Percentiles rank a stretch among this genome's conserved stretches.
These are phyloP conservation scores for Hydraecia micacea DNA, from an alignment of 2,888 invertebrate genomes.

Conservation along the genomic window DNA sequence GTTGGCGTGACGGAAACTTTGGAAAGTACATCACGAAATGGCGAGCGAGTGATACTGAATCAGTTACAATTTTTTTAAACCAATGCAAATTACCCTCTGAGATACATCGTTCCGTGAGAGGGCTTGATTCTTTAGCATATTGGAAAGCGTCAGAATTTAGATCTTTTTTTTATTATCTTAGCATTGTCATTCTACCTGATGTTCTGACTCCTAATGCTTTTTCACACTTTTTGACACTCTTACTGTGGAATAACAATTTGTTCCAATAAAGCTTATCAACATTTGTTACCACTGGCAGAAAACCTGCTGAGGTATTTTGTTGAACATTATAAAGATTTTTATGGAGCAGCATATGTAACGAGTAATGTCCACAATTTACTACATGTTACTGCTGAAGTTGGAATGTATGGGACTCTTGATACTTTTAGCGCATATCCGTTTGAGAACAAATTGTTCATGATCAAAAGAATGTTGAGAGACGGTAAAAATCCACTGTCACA, in stretches of 20 bases:
- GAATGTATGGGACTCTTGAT: conserved; percentile 13
- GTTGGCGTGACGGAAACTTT: conserved; percentile 25
- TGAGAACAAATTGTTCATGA: conserved; percentile 29
- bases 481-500: conserved; percentile 36
- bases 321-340: conserved; percentile 14
- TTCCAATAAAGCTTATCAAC: conserved; percentile 9
- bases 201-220: neutral
- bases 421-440: conserved; percentile 34
- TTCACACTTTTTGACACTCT: conserved; percentile 6
- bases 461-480: conserved; percentile 21
- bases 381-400: conserved; percentile 28
- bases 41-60: neutral
- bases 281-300: conserved; percentile 16
- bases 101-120: conserved; percentile 11
- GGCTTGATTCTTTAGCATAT: neutral
- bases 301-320: conserved; percentile 16
- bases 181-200: conserved; percentile 9
- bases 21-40: conserved; percentile 19
- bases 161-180: conserved; percentile 13
- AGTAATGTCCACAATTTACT: conserved; percentile 41
- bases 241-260: conserved; percentile 20
- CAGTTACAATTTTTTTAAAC: neutral
- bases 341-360: conserved; percentile 29
- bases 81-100: conserved; percentile 12
- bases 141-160: conserved; percentile 29